Base-by-base conservation (phyloP, 2,113 vertebrate genomes). In the Callipepla californica region DNA sequence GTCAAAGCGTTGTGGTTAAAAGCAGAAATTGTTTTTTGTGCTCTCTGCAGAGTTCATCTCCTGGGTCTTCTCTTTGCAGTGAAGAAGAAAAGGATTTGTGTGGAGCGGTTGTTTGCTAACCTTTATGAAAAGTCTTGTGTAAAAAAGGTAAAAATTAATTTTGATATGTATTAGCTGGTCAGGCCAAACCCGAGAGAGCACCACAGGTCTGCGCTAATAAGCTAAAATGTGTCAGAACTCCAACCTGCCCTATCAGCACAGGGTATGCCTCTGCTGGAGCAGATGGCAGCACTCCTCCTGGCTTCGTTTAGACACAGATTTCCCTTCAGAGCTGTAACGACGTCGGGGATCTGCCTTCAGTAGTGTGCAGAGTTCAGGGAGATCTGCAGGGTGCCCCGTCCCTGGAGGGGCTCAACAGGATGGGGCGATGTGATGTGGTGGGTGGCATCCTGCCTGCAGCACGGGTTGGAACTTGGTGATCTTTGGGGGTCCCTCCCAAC, bases 31-130 rank as follows among this genome's bases (percentile, higher is more conserved):
- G 76, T 94, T 88, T 88, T 89, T 80, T 75, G 40, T 83, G 16
- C 76, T 94, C 89, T 94, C 91, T 75, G 82, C 87, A 88, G 95
- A 87, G 87, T 94, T 94, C 93, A 86, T 94, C 91, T 94, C 89
- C 76, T 88, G 91, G 76, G 91, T 74, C 85, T 92, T 87, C 53
- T 92, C 76, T 89, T 87, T 75, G 85, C 79, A 79, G 75, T 23
- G 69, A 93, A 66, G 82, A 93, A 95, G 89, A 42, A 83, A 78
- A 84, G 85, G 65, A 51, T 94, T 93, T 94, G 76, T 81, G 80
- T 90, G 68, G 77, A 94, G 66, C 76, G 61, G 92, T 80, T 92
- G 84, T 94, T 92, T 94, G 87, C 85, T 84, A 86, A 81, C 80
- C 51, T 65, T 90, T 91, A 62, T 72, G 87, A 90, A 93, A 86